Conservation (phyloP, 1,140 invertebrate genomes). For the Chionoecetes opilio region DNA sequence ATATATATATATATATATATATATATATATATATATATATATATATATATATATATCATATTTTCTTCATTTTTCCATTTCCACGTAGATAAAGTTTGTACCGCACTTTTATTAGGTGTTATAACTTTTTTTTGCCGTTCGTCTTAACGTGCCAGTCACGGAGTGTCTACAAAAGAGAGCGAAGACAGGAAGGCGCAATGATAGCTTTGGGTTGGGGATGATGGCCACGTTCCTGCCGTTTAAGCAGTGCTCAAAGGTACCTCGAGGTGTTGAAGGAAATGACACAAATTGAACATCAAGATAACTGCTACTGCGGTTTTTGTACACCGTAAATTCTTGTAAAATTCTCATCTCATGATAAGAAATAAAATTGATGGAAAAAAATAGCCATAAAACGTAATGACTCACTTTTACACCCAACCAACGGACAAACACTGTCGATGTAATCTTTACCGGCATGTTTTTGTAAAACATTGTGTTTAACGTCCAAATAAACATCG, state of each 20-base stretch:
- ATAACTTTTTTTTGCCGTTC: neutral
- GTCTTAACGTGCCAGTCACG: neutral
- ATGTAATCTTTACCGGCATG: too few relatives aligned
- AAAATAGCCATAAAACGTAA: too few relatives aligned
- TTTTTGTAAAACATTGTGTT: too few relatives aligned
- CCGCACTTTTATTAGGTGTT: neutral
- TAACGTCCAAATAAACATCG: too few relatives aligned
- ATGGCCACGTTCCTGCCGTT: neutral
- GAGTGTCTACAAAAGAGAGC: neutral
- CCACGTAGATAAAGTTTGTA: neutral
- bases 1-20: too few relatives aligned
- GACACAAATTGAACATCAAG: neutral
- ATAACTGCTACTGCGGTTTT: neutral
- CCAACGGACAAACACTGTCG: too few relatives aligned
- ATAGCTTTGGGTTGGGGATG: neutral
- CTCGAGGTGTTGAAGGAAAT: neutral
- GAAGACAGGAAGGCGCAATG: neutral
- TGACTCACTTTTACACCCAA: too few relatives aligned
- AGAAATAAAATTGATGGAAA: too few relatives aligned
- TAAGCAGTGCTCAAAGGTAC: neutral
- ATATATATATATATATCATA: neutral
- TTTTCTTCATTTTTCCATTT: neutral
- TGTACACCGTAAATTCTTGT: too few relatives aligned
- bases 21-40: neutral
- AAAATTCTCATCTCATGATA: too few relatives aligned